Evolutionary conservation across 1,140 invertebrate genomes (phyloP).

Genomic region (Drosophila lini): DNA sequence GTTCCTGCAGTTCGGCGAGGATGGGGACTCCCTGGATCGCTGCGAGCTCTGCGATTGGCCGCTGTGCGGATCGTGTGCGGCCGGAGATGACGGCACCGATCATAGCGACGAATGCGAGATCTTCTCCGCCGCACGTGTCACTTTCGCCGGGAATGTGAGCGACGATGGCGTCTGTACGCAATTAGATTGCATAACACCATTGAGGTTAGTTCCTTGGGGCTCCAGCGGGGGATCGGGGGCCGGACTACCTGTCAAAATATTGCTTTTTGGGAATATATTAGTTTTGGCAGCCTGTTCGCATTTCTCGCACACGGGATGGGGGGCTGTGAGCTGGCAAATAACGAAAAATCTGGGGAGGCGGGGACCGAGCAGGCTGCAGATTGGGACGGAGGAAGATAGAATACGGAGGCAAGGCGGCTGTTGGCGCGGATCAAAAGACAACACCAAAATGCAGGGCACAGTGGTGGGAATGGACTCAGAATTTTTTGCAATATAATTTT

Average conservation of each 20-base stretch:
- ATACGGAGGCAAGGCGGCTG: conserved; percentile 8
- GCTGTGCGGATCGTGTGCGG: conserved; percentile 88
- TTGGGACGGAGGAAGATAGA: not conserved
- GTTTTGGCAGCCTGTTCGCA: conserved; percentile 49
- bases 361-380: not conserved
- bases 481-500: not conserved
- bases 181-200: conserved; percentile 91
- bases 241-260: conserved; percentile 36
- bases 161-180: conserved; percentile 87
- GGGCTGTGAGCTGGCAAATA: conserved; percentile 2
- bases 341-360: not conserved
- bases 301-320: conserved; percentile 2
- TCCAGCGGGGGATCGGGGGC: conserved; percentile 5
- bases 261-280: conserved; percentile 38
- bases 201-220: conserved; percentile 86
- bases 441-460: conserved; percentile 25
- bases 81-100: conserved; percentile 78
- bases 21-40: conserved; percentile 83
- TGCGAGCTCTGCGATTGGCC: conserved; percentile 93
- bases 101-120: conserved; percentile 89
- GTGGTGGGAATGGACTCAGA: conserved; percentile 8
- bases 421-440: conserved; percentile 38
- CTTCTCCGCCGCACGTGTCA: conserved; percentile 85
- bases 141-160: conserved; percentile 88
- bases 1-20: conserved; percentile 85